These are phyloP conservation scores for Arge pagana DNA, from an alignment of 2,888 invertebrate species.

Conservation along the genomic window DNA sequence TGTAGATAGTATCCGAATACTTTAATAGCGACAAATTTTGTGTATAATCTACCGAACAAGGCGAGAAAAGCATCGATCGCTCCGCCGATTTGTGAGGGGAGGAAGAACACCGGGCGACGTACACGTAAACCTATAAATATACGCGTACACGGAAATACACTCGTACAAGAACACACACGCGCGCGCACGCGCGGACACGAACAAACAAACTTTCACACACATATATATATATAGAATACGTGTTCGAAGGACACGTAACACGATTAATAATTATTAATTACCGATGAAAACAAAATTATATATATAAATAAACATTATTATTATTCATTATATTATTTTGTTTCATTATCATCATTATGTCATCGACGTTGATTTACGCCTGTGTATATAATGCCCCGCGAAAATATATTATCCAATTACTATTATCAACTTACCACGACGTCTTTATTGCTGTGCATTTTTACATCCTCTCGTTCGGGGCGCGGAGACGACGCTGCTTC, in stretches of 20 bases:
- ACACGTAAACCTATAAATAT: slow-evolving; percentile 10
- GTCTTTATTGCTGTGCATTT: background rate
- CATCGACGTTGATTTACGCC: slow-evolving; percentile 53
- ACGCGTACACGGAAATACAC: background rate
- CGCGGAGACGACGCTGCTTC: too few species aligned
- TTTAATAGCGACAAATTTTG: slow-evolving; percentile 3
- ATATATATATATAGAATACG: background rate
- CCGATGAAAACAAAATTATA: slow-evolving; percentile 42
- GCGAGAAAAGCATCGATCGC: slow-evolving; percentile 17
- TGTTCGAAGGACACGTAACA: too few species aligned
- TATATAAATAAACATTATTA: slow-evolving; percentile 47
- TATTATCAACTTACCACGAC: slow-evolving; percentile 43
- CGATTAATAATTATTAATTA: slow-evolving; percentile 28
- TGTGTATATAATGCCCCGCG: slow-evolving; percentile 55
- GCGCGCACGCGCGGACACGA: background rate
- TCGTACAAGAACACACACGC: background rate
- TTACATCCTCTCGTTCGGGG: background rate
- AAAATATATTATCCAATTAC: slow-evolving; percentile 58
- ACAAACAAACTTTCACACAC: background rate
- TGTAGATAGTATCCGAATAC: slow-evolving; percentile 9
- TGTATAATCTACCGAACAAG: slow-evolving; percentile 1
- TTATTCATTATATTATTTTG: slow-evolving; percentile 35
- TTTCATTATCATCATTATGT: slow-evolving; percentile 16
- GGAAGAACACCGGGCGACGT: slow-evolving; percentile 6
- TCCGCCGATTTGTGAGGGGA: slow-evolving; percentile 4